Conservation (phyloP, 2,797 vertebrate species). For the Mico argentatus region DNA sequence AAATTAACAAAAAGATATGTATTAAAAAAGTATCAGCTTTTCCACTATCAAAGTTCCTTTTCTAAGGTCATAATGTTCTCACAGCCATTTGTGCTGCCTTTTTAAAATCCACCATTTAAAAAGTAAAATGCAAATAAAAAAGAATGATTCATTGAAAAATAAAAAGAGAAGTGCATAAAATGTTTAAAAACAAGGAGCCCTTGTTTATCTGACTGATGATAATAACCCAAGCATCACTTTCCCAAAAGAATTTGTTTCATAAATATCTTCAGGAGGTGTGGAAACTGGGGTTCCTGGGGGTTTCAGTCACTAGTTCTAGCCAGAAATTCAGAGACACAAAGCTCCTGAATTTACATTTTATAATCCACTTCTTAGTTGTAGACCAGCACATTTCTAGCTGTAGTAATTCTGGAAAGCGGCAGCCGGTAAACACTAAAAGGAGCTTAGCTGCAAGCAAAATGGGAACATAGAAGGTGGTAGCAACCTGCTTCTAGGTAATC, state of each 20-base stretch:
- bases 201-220: not conserved
- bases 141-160: constrained; percentile 16
- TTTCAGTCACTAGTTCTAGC: not conserved
- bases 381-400: not conserved
- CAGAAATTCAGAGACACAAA: not conserved
- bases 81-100: not conserved
- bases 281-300: not conserved
- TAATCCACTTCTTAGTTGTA: not conserved
- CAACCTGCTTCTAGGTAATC: not conserved
- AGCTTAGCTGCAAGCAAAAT: not conserved
- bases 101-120: not conserved
- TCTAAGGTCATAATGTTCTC: not conserved
- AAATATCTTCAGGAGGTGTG: not conserved
- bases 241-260: not conserved
- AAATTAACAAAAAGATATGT: not conserved
- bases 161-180: not conserved
- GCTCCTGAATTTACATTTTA: not conserved
- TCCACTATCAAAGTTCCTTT: not conserved
- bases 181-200: not conserved
- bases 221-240: not conserved
- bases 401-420: not conserved
- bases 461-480: not conserved
- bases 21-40: not conserved
- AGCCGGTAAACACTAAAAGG: not conserved
- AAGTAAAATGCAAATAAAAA: not conserved